Base-by-base conservation (phyloP, 2,888 invertebrate genomes). In the Dendrolimus pini region DNA sequence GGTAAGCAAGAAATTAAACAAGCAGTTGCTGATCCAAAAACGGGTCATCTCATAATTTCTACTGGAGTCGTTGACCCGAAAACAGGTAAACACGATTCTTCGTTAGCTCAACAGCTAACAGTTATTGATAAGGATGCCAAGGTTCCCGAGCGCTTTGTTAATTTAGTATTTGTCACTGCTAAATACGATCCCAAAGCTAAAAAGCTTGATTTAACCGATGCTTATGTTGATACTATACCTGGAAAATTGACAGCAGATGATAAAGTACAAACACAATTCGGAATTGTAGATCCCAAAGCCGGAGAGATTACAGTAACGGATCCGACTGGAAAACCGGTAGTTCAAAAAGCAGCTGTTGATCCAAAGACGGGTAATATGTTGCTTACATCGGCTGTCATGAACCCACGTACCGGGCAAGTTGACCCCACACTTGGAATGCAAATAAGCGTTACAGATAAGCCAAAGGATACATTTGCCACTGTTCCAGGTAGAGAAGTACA, bases 341-440 rank as follows among this genome's bases (percentile, higher is more conserved):
- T 91, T 7, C 91, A 92, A 68, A 92, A 92, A 74, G 94, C 94
- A n/a, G 82, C 91, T 62, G 85, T 92, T 58, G 93, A 94, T 76
- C 89, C 93, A 0, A 92, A 92, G 72, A 92, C 93, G 0, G 93
- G 93, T 54, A 91, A 91, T 70, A 67, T 93, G 47, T 83, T 92
- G 58, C 73, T 90, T 12, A 83, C 83, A 13, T 89, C 93, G 58
- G 88, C 89, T 1, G 92, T 89, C n/a, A 76, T 85, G 7, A 91
- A 93, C 67, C 92, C 92, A 2, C 86, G 88, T 60, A 86, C 91
- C 9, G 91, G 92, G 7, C 84, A 89, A 65, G 76, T 89, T 13
- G 92, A 92, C 66, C 69, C 84, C 52, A 82, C 83, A 53, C 89
- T 93, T 55, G 94, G 93, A 2, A 85, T 85, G 65, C 86, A 85